A percentile compares a stretch with the other conserved stretches of the same genome.
These are phyloP conservation scores for Heliothis peltigera DNA, from an alignment of 2,888 invertebrate genomes.

Conservation along the genomic window DNA sequence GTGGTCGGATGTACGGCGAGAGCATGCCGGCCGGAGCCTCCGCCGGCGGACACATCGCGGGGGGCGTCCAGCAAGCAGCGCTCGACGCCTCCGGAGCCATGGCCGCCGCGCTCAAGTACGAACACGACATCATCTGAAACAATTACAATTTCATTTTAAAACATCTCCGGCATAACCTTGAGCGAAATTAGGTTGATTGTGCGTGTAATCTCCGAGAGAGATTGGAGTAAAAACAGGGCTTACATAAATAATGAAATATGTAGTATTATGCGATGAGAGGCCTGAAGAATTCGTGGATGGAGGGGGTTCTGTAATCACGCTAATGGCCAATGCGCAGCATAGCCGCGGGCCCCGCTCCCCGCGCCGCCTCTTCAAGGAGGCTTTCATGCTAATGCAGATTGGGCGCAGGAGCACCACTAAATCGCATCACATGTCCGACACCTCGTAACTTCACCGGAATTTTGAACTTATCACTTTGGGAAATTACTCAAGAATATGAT, in stretches of 20 bases:
- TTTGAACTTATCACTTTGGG: slow-evolving; percentile 42
- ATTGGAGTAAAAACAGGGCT: slow-evolving; percentile 84
- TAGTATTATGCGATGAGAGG: slow-evolving; percentile 89
- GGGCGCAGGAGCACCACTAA: slow-evolving; percentile 83
- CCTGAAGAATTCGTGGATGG: slow-evolving; percentile 87
- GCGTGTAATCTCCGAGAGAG: slow-evolving; percentile 78
- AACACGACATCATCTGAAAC: slow-evolving; percentile 89
- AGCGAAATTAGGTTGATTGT: slow-evolving; percentile 76
- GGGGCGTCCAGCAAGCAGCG: slow-evolving; percentile 84
- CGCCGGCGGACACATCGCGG: slow-evolving; percentile 63
- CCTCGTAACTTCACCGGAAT: slow-evolving; percentile 62
- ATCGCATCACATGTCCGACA: slow-evolving; percentile 80
- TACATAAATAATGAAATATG: slow-evolving; percentile 90
- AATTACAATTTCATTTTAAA: slow-evolving; percentile 61
- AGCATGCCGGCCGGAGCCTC: slow-evolving; percentile 59
- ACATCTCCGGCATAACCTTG: slow-evolving; percentile 53
- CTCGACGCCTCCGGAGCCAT: slow-evolving; percentile 74
- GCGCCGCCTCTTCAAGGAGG: slow-evolving; percentile 72
- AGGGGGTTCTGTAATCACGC: slow-evolving; percentile 88
- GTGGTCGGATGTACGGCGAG: slow-evolving; percentile 60
- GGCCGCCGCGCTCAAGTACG: slow-evolving; percentile 83
- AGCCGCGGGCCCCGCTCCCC: slow-evolving; percentile 63
- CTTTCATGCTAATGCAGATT: slow-evolving; percentile 86
- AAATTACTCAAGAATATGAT: slow-evolving; percentile 26
- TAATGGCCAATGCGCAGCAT: slow-evolving; percentile 89